Conservation (phyloP, 1,140 invertebrate species). For the Anastrepha obliqua region DNA sequence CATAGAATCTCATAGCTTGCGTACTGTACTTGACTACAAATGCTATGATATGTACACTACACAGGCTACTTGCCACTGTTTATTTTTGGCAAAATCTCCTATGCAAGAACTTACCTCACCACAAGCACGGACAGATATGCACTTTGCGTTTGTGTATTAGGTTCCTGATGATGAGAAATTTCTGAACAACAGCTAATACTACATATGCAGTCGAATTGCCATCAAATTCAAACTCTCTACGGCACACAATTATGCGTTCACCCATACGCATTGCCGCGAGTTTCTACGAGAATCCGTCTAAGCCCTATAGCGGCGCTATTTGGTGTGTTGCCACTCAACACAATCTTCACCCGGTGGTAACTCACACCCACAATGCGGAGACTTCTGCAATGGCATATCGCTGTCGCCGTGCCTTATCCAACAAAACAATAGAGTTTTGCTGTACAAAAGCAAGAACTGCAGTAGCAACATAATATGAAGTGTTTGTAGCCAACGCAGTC, state of each 20-base stretch:
- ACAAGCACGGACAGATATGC: too few species aligned
- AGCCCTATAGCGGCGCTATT: constrained; percentile 18
- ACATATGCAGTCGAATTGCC: neutral
- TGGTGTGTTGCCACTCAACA: neutral
- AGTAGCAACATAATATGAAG: constrained; percentile 10
- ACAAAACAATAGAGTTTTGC: neutral
- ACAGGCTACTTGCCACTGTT: neutral
- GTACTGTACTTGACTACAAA: too few species aligned
- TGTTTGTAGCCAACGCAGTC: neutral
- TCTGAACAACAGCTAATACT: neutral
- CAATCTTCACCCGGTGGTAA: neutral
- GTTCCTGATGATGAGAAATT: neutral
- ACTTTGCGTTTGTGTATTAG: neutral
- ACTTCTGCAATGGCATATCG: neutral
- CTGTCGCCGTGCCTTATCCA: constrained; percentile 13
- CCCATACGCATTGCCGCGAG: neutral
- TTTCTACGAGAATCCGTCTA: constrained; percentile 34
- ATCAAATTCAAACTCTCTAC: neutral
- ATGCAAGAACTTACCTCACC: neutral
- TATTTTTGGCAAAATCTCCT: too few species aligned
- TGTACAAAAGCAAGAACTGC: constrained; percentile 44
- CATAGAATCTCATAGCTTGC: too few species aligned
- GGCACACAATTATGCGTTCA: constrained; percentile 25
- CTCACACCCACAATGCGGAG: constrained; percentile 31
- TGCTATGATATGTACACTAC: too few species aligned